Base-by-base conservation (phyloP, 30 jellyfish, hydroid and myxozoan species). In the Cassiopea andromeda region DNA sequence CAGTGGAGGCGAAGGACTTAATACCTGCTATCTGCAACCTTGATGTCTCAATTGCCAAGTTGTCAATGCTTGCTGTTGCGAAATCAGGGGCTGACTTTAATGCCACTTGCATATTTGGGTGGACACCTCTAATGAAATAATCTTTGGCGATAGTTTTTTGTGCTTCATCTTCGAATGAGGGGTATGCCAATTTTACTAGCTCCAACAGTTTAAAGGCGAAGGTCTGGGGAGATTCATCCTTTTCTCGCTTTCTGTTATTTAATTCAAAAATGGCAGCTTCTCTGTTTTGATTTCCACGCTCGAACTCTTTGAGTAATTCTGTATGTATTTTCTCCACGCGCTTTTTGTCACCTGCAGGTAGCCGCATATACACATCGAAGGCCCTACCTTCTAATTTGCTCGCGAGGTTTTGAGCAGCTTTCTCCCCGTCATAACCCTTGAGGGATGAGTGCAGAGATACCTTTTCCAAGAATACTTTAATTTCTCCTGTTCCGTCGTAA, bases 101-200 rank as follows among this genome's bases (percentile, higher is more conserved):
- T 54, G 64, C 64, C 12, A 54, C 64, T 54, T 54, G 12, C 64
- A 54, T 54, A 54, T 54, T 54, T 10, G 64, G 64, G 64, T 54
- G 64, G 12, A 54, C 64, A 3, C 7, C 64, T 3, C 7, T 54
- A 54, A 54, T 10, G 64, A 54, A 54, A 10, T 54, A 54, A 10
- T 54, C 64, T 54, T 54, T 54, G 64, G 64, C 64, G 64, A 54
- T 54, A 10, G 64, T 54, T 44, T 78, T 78, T 45, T 13, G 7
- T 27, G 87, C 49, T 14, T 48, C 49, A 78, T 78, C 78, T 2
- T 78, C 77, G 19, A 78, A 78, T 3, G 87, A 78, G 49, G 87
- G 87, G 87, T 78, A 46, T 15, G 87, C 87, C n/a, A 78, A 70
- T 44, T 78, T 78, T n/a, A 78, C 75, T 49, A 78, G 47, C 50